phyloP scores from a whole-genome alignment of 2,113 vertebrate genomes.

The Ciconia stormi region DNA sequence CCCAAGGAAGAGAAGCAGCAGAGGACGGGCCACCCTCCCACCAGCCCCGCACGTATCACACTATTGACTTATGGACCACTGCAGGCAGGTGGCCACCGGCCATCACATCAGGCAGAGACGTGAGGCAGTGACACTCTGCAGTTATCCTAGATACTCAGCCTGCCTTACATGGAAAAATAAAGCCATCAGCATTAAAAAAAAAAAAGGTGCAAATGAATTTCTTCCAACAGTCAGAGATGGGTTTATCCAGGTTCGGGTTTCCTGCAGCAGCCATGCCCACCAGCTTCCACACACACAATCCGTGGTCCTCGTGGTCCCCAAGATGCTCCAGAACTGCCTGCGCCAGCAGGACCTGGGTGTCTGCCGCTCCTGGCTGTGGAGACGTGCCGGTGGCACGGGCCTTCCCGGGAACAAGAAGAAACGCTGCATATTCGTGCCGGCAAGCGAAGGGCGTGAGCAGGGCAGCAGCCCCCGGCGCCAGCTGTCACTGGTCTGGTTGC shows the following conservation, averaged over 20 bases:
- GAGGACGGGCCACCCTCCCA: not conserved
- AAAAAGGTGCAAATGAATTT: not conserved
- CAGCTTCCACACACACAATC: not conserved
- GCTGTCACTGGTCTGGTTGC: not conserved
- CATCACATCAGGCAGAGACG: not conserved
- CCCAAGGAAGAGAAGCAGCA: not conserved
- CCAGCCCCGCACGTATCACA: not conserved
- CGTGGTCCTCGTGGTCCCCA: not conserved
- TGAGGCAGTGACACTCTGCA: not conserved
- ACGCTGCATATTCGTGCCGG: not conserved
- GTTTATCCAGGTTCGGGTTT: not conserved
- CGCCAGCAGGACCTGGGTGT: accelerated
- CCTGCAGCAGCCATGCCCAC: not conserved
- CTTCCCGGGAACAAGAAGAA: not conserved
- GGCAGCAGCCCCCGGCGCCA: accelerated
- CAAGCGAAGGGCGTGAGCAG: not conserved
- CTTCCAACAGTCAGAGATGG: not conserved
- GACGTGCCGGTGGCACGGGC: accelerated
- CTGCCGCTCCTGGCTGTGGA: not conserved
- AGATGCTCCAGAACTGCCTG: not conserved
- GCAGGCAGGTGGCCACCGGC: not conserved
- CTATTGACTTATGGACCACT: not conserved
- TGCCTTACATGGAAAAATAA: not conserved
- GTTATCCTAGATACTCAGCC: not conserved
- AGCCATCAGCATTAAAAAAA: not conserved